These are phyloP conservation scores for Callionymus lyra DNA, from an alignment of 2,113 vertebrate species.

Conservation along the genomic window DNA sequence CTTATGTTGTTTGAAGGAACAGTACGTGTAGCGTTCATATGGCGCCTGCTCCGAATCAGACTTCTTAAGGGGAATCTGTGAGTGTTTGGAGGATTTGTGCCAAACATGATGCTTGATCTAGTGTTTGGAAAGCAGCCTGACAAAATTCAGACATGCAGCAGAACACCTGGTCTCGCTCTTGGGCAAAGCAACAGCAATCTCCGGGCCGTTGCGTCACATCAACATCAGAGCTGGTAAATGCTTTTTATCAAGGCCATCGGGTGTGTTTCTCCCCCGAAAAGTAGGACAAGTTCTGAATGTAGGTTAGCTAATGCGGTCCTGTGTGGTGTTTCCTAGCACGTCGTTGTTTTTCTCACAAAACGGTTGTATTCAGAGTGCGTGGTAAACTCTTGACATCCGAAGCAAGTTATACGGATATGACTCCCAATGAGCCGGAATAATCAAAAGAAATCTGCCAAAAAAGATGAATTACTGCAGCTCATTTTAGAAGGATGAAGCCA, in stretches of 20 bases:
- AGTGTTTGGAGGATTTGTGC: slow-evolving; percentile 17
- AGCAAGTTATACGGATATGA: no score
- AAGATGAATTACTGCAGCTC: no score
- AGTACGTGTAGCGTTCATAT: no score
- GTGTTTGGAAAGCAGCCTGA: slow-evolving; percentile 45
- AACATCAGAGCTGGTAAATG: no score
- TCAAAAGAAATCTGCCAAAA: no score
- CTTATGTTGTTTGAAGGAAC: no score
- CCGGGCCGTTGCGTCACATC: slow-evolving; percentile 35
- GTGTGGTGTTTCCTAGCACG: slow-evolving; percentile 4
- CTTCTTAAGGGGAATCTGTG: slow-evolving; percentile 6
- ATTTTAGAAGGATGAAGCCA: no score
- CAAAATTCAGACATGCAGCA: slow-evolving; percentile 25
- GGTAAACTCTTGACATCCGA: no score
- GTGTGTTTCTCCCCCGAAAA: slow-evolving; percentile 17
- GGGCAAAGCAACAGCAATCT: no score
- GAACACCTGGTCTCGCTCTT: slow-evolving; percentile 23
- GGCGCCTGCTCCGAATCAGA: no score
- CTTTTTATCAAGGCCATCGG: neutral
- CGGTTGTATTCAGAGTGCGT: slow-evolving; percentile 10
- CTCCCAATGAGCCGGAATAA: no score
- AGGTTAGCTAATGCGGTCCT: slow-evolving; percentile 11
- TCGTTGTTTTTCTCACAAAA: no score
- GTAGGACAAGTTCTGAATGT: slow-evolving; percentile 20
- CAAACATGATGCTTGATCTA: slow-evolving; percentile 26